A percentile compares a stretch with the other conserved stretches of the same genome.
Evolutionary conservation across 2,888 invertebrate species (phyloP).

Genomic region (Spialia ferax): DNA sequence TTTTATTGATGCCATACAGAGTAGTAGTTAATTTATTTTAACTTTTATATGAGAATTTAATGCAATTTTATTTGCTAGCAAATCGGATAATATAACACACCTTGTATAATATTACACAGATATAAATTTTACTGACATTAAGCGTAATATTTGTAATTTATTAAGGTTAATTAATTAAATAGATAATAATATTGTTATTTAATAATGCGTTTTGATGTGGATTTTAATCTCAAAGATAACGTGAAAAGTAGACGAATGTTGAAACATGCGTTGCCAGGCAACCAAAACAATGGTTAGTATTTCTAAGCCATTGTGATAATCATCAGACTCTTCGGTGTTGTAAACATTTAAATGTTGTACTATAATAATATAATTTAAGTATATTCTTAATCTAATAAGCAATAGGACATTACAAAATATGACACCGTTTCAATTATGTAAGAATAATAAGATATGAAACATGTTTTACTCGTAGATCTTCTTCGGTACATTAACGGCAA

Average conservation of each 20-base stretch:
- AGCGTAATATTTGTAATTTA: no score
- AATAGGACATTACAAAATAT: not conserved
- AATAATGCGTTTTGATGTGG: not conserved
- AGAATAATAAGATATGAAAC: not conserved
- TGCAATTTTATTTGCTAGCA: no score
- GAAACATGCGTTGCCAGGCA: not conserved
- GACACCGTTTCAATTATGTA: not conserved
- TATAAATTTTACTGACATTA: not conserved
- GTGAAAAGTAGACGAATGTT: not conserved
- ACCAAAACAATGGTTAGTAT: conserved; percentile 6
- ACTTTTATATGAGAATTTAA: no score
- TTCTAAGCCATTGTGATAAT: not conserved
- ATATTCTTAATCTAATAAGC: not conserved
- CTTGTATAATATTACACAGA: not conserved
- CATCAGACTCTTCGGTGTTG: conserved; percentile 4
- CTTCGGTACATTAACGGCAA: not conserved
- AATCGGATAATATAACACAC: no score
- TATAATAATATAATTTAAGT: not conserved
- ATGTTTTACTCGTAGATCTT: not conserved
- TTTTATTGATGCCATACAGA: no score
- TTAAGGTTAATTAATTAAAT: not conserved
- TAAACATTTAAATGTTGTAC: conserved; percentile 2
- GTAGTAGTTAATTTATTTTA: no score
- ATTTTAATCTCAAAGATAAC: not conserved
- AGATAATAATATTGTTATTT: not conserved